Evolutionary conservation across 1,140 invertebrate genomes (phyloP), one percentile per base, ranked within the genome.

Genomic region (Aphelinus atriplicis): DNA sequence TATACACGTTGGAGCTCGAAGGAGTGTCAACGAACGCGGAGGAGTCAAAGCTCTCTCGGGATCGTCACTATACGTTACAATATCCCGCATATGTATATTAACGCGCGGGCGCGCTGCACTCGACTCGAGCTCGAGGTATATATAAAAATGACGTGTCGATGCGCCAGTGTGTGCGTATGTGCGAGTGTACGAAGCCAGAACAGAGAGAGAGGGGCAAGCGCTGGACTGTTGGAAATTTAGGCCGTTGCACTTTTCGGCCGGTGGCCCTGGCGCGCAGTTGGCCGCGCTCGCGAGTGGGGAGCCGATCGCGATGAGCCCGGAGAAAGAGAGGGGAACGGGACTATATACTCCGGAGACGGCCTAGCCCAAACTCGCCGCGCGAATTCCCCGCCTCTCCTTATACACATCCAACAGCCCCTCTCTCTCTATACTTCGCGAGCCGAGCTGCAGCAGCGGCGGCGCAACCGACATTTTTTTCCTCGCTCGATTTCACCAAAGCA

Each of bases 171-270:
- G 26, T 26, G 26, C 26, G 26, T 26, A 26, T 26, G 26, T 26
- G 26, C 26, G 26, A 26, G 26, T 26, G 26, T 26, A 0, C 26
- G 26, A 26, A 26, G 26, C 26, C 43, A 71, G 9, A 61, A 65
- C 4, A 53, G 51, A 53, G 51, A 53, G 51, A 53, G 51, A 53
- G 51, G 51, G 9, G 51, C 0, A 53, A 53, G 9, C 51, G 51
- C 51, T 53, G 9, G 51, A 4, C 51, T 53, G 51, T 53, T 53
- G 47, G 65, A 76, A 87, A 88, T 88, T 88, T 88, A 88, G 86
- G 86, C 86, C 86, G 86, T 87, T 87, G 87, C 86, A 87, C 87
- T 88, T 88, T 88, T 87, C 83, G 77, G 71, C 57, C 63, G 58
- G 62, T 66, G 55, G 55, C 7, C n/a, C n/a, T 80, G 78, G 82